Evolutionary conservation across 2,888 invertebrate species (phyloP).

Genomic region (Buathra laborator): DNA sequence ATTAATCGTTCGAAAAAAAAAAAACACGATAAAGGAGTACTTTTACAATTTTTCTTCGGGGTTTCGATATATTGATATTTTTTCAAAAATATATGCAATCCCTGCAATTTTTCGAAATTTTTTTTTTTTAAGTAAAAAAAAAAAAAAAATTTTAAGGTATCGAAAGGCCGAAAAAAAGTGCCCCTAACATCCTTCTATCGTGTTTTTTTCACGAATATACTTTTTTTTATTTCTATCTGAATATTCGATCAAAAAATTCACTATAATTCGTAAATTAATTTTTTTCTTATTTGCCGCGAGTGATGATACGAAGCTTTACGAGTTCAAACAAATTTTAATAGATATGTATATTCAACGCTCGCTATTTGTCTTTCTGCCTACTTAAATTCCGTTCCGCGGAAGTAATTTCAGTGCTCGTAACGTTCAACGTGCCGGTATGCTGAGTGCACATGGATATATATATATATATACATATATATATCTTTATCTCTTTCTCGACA

Average conservation of each 20-base stretch:
- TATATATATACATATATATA: conserved; percentile 25
- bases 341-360: neutral
- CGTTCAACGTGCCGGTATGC: conserved; percentile 48
- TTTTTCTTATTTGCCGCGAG: neutral
- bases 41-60: too few species aligned
- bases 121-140: too few species aligned
- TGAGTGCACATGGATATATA: conserved; percentile 4
- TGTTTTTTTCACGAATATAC: too few species aligned
- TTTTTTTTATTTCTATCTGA: too few species aligned
- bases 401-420: conserved; percentile 49
- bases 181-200: too few species aligned
- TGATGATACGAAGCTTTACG: neutral
- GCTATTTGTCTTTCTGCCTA: conserved; percentile 11
- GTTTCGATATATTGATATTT: too few species aligned
- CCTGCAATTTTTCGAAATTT: too few species aligned
- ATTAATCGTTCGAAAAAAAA: neutral
- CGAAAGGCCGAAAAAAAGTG: too few species aligned
- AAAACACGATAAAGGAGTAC: neutral
- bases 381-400: conserved; percentile 54
- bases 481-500: neutral
- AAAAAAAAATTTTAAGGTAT: too few species aligned
- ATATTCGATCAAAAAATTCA: too few species aligned
- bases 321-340: conserved; percentile 21
- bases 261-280: too few species aligned
- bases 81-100: too few species aligned